Evolutionary conservation across 2,888 invertebrate species (phyloP), one percentile per base, ranked within the genome.

Genomic region (Sinhomidia bicolor): DNA sequence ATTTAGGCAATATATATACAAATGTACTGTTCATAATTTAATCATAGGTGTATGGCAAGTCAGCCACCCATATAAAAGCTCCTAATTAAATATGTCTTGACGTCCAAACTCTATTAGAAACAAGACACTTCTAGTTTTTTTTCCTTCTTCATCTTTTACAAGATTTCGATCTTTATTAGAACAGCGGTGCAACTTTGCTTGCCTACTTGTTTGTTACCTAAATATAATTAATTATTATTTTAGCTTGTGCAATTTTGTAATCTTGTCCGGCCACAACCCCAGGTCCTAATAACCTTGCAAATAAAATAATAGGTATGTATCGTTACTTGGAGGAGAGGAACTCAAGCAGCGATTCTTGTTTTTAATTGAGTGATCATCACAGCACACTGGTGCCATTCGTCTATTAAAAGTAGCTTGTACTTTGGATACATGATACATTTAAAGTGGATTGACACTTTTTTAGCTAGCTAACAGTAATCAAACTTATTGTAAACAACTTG

Each of bases 401-500:
- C 68, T 68, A 65, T 68, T 36, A 3, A 36, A 47, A 81, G n/a
- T n/a, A n/a, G 51, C 26, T 81, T 81, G 68, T 44, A 14, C 51
- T 47, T 81, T 81, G 47, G 4, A 36, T n/a, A 36, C 36, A 7
- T 5, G 7, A 36, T 12, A 36, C 23, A 20, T 2, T 68, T 68
- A 44, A 41, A 36, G 7, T 36, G 4, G 7, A 36, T 36, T 36
- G 36, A 36, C 7, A 7, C 36, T 36, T 3, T 36, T 36, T 7
- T 74, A 41, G 74, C 47, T 44, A 14, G 0, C 26, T 44, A 41
- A n/a, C 68, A 20, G 9, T 20, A 32, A 65, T n/a, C 17, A 36
- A 74, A 44, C 17, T 23, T 2, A 79, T 5, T 36, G 79, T 79
- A 79, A 79, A 79, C 79, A 79, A 79, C 79, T 60, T 79, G 29